Percentiles rank a stretch among this genome's conserved stretches.
These are phyloP conservation scores for Rhyacophila brunnea DNA, from an alignment of 1,140 invertebrate species.

Conservation along the genomic window DNA sequence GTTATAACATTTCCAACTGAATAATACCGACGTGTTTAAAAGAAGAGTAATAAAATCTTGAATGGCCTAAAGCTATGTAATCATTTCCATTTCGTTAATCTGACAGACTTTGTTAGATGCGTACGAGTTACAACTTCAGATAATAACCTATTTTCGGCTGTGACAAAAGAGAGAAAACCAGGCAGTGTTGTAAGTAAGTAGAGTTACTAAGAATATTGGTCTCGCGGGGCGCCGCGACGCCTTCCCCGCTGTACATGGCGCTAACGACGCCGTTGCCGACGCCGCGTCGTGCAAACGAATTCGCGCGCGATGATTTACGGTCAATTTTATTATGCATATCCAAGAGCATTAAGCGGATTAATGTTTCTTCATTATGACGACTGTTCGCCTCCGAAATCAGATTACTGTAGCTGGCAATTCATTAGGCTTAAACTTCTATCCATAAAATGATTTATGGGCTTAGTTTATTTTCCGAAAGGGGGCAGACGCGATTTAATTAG, in stretches of 20 bases:
- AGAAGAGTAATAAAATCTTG: too few species aligned
- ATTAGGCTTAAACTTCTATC: neutral
- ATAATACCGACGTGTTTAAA: too few species aligned
- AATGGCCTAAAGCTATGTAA: too few species aligned
- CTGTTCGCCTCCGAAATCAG: conserved; percentile 11
- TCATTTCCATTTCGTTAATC: too few species aligned
- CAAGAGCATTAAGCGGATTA: conserved; percentile 23
- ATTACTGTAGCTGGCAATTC: conserved; percentile 1
- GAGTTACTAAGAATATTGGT: neutral
- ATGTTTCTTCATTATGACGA: conserved; percentile 29
- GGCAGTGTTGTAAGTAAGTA: neutral
- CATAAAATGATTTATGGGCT: conserved; percentile 1
- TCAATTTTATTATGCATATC: conserved; percentile 26
- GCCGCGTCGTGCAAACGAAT: conserved; percentile 8
- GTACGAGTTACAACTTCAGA: too few species aligned
- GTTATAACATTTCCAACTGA: too few species aligned
- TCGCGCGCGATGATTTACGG: conserved; percentile 19
- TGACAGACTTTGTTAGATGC: too few species aligned
- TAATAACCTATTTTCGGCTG: too few species aligned
- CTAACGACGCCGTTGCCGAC: conserved; percentile 1
- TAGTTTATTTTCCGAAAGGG: neutral
- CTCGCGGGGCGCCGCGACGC: neutral
- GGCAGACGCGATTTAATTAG: neutral
- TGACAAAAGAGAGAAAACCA: neutral
- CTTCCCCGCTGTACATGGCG: neutral